Conservation (phyloP, 2,888 invertebrate genomes). For the Cecidostiba fungosa region DNA sequence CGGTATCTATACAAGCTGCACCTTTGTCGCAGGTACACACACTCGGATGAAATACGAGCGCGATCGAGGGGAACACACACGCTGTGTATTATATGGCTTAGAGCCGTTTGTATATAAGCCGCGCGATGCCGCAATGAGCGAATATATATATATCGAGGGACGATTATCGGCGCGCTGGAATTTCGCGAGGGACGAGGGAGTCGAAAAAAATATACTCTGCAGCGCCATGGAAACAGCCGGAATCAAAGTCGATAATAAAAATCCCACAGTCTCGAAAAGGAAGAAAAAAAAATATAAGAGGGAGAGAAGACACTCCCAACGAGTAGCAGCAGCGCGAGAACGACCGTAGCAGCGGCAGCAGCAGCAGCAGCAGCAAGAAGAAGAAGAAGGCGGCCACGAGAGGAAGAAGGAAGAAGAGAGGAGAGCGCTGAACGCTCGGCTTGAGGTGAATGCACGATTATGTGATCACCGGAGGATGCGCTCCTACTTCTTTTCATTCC, state of each 20-base stretch:
- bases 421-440: conserved; percentile 56
- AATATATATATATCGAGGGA: not conserved
- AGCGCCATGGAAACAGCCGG: not conserved
- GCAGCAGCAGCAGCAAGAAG: conserved; percentile 3
- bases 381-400: not conserved
- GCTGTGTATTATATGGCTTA: conserved; percentile 16
- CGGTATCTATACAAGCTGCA: conserved; percentile 23
- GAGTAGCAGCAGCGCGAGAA: conserved; percentile 30
- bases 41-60: conserved; percentile 60
- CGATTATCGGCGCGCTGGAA: conserved; percentile 10
- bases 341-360: conserved; percentile 33
- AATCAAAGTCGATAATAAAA: conserved; percentile 35
- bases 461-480: conserved; percentile 77
- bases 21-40: conserved; percentile 34
- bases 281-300: not conserved
- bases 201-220: no score
- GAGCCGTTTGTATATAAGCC: conserved; percentile 10
- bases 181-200: not conserved
- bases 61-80: conserved; percentile 35
- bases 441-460: conserved; percentile 77
- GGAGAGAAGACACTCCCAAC: conserved; percentile 18
- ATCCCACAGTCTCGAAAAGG: not conserved
- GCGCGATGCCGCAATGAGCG: conserved; percentile 11
- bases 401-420: conserved; percentile 46
- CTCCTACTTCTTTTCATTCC: conserved; percentile 66